Evolutionary conservation across 2,113 vertebrate genomes (phyloP).

Genomic region (Ammospiza caudacuta): DNA sequence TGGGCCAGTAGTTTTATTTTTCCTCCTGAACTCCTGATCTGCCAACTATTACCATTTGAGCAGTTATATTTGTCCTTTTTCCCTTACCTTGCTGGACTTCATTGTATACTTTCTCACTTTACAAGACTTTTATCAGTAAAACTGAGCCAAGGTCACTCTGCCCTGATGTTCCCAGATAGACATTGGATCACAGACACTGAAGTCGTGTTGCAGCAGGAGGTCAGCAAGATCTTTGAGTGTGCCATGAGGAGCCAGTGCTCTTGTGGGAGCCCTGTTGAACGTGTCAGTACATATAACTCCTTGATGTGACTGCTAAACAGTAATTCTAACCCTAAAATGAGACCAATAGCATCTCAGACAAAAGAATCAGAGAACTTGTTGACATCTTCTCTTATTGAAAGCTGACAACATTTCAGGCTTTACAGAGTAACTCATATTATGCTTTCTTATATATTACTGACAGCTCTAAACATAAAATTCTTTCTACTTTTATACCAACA

Average conservation of each 20-base stretch:
- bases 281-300: not conserved
- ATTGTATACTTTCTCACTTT: not conserved
- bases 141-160: not conserved
- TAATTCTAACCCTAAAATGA: not conserved
- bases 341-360: not conserved
- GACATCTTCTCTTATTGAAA: not conserved
- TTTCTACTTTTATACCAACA: not conserved
- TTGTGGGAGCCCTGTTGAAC: fast-evolving
- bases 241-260: not conserved
- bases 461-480: not conserved
- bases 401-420: not conserved
- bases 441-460: not conserved
- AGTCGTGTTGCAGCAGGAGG: not conserved
- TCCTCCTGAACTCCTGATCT: not conserved
- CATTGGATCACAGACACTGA: not conserved
- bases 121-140: not conserved
- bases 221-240: not conserved
- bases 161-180: not conserved
- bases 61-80: not conserved
- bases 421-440: not conserved
- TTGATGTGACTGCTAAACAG: not conserved
- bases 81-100: not conserved
- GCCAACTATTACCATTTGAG: not conserved
- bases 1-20: not conserved
- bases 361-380: not conserved